Evolutionary conservation across 2,888 invertebrate genomes (phyloP).

Genomic region (Aricia artaxerxes): DNA sequence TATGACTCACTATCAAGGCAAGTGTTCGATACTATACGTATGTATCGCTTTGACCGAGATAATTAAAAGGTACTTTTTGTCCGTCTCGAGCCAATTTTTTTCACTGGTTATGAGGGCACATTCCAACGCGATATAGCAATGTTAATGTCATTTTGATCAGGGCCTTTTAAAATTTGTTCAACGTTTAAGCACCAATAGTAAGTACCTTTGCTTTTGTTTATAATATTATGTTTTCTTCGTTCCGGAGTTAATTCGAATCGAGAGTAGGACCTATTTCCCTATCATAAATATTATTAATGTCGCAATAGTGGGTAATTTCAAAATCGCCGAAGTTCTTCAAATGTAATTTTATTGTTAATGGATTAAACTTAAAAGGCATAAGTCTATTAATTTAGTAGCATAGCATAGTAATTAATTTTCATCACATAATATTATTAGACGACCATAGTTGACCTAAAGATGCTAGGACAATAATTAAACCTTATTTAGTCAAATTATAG

Average conservation of each 20-base stretch:
- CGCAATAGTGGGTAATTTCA: too few relatives aligned
- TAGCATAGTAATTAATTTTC: too few relatives aligned
- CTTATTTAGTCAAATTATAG: not conserved
- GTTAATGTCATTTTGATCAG: conserved; percentile 13
- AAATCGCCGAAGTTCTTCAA: too few relatives aligned
- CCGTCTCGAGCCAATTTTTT: not conserved
- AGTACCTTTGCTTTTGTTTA: too few relatives aligned
- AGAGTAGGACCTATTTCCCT: too few relatives aligned
- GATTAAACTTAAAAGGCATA: not conserved
- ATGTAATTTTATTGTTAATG: not conserved
- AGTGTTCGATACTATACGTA: conserved; percentile 41
- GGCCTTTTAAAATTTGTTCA: not conserved
- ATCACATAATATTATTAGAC: too few relatives aligned
- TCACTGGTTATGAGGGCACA: not conserved
- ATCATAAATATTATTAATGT: too few relatives aligned
- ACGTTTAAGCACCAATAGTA: not conserved
- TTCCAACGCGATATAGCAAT: not conserved
- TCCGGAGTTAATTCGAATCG: too few relatives aligned
- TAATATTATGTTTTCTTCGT: too few relatives aligned
- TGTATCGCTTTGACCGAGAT: conserved; percentile 33
- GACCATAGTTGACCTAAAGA: not conserved
- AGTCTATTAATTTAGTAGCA: too few relatives aligned
- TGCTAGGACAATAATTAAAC: not conserved
- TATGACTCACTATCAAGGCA: conserved; percentile 63
- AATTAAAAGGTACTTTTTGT: conserved; percentile 25